Conservation (phyloP, 2,113 vertebrate species). For the Nycticryphes semicollaris region DNA sequence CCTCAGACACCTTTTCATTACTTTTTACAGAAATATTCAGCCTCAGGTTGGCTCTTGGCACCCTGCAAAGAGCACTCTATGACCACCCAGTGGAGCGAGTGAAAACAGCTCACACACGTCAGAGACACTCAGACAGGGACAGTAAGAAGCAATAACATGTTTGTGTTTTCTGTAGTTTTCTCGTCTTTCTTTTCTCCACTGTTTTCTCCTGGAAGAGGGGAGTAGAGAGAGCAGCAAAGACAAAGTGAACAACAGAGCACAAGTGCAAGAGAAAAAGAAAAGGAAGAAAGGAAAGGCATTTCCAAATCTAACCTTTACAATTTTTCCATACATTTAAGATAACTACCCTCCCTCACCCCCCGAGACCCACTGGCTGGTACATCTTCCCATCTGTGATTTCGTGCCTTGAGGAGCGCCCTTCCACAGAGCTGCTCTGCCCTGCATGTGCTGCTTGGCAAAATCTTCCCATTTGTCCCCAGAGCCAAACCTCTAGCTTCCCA, state of each 20-base stretch:
- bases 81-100: accelerated
- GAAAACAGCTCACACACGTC: not conserved
- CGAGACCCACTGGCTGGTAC: not conserved
- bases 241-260: not conserved
- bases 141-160: not conserved
- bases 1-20: not conserved
- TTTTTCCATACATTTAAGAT: not conserved
- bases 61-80: accelerated
- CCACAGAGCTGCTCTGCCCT: not conserved
- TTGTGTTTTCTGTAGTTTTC: not conserved
- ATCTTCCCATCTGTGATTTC: not conserved
- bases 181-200: not conserved
- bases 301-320: not conserved
- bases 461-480: not conserved
- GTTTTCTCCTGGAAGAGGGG: not conserved
- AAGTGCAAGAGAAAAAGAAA: not conserved
- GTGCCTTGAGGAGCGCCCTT: not conserved
- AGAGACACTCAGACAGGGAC: not conserved
- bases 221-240: not conserved
- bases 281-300: not conserved
- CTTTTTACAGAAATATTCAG: not conserved
- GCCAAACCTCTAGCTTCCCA: not conserved
- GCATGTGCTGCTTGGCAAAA: accelerated
- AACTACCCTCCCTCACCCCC: accelerated
- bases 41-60: not conserved